These are phyloP conservation scores for Dendroctonus ponderosae DNA, from an alignment of 1,140 invertebrate genomes.

Conservation along the genomic window DNA sequence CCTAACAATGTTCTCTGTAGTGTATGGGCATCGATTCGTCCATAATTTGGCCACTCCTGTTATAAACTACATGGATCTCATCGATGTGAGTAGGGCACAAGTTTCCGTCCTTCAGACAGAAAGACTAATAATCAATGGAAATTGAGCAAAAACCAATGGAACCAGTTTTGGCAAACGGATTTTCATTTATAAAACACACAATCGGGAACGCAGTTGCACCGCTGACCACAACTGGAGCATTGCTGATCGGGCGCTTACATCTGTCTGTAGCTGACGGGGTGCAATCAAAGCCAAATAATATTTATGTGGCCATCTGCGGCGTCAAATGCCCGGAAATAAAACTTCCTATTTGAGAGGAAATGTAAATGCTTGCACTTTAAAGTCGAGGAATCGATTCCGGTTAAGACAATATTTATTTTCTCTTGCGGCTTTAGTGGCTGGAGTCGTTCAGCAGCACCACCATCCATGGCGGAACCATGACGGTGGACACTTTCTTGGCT, in stretches of 20 bases:
- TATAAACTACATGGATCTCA: conserved; percentile 38
- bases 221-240: neutral
- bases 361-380: no score
- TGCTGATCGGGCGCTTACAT: conserved; percentile 18
- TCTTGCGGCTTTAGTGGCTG: conserved; percentile 37
- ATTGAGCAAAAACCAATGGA: neutral
- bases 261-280: conserved; percentile 8
- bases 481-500: conserved; percentile 52
- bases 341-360: no score
- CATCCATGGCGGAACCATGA: conserved; percentile 38
- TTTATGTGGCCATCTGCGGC: conserved; percentile 15
- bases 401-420: conserved; percentile 1
- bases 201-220: neutral
- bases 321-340: no score
- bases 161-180: neutral
- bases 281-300: conserved; percentile 17
- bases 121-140: neutral
- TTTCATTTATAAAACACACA: neutral
- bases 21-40: conserved; percentile 38
- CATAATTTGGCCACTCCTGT: conserved; percentile 38
- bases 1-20: conserved; percentile 37
- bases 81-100: conserved; percentile 38
- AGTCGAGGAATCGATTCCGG: neutral
- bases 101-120: neutral
- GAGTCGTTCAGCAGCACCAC: conserved; percentile 34